Conservation (phyloP, 2,797 vertebrate species). For the Stomatorhinus walkeri region DNA sequence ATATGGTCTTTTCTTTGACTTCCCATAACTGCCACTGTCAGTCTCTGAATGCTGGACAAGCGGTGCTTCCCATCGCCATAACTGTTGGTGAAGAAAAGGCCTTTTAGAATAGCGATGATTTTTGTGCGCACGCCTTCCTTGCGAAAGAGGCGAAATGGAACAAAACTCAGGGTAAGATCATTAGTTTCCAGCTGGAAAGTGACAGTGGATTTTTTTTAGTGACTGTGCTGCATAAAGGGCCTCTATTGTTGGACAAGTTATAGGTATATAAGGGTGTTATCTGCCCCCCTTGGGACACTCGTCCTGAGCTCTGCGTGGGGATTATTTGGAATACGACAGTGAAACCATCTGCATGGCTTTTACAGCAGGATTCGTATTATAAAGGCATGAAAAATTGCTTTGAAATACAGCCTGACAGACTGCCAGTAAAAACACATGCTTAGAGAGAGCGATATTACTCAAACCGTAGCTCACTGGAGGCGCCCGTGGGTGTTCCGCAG, state of each 20-base stretch:
- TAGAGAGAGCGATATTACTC: constrained; percentile 12
- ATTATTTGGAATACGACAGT: constrained; percentile 11
- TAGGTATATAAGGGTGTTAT: neutral
- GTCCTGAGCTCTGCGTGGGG: neutral
- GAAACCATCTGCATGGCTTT: constrained; percentile 9
- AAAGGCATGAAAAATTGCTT: constrained; percentile 20
- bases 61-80: neutral
- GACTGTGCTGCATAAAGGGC: neutral
- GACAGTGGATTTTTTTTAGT: neutral
- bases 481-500: constrained; percentile 12
- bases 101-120: neutral
- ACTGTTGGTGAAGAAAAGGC: neutral
- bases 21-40: neutral
- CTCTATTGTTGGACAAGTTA: neutral
- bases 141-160: neutral
- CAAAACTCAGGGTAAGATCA: neutral
- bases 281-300: neutral
- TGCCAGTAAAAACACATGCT: constrained; percentile 18
- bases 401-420: constrained; percentile 16
- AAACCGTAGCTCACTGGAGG: constrained; percentile 7
- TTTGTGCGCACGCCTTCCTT: neutral
- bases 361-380: constrained; percentile 18
- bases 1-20: neutral
- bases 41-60: neutral
- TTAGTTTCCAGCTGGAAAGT: neutral